phyloP scores from a whole-genome alignment of 92 coral and sea anemone species.

The Palythoa heliodiscus region DNA sequence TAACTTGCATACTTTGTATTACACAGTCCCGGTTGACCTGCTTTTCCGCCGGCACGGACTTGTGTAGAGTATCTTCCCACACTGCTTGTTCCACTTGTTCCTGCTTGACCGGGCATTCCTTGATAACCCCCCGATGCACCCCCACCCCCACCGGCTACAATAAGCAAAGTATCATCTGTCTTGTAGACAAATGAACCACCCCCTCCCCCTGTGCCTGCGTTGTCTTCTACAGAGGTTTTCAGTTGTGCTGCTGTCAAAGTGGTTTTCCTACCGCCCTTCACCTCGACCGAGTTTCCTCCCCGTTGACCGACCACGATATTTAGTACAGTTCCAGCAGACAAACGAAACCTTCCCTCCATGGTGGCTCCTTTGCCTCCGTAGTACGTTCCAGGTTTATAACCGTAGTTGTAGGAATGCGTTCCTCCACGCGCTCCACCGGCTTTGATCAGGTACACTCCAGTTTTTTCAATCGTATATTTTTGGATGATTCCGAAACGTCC shows the following conservation, averaged over 20 bases:
- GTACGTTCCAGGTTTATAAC: too few species aligned
- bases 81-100: too few species aligned
- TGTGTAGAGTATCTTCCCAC: too few species aligned
- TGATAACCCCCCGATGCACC: conserved; percentile 69
- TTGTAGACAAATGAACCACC: conserved; percentile 79
- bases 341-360: too few species aligned
- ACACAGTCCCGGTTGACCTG: conserved; percentile 73
- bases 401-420: too few species aligned
- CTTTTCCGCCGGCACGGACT: conserved; percentile 55
- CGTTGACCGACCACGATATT: too few species aligned
- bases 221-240: conserved; percentile 38
- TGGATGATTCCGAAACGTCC: too few species aligned
- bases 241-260: conserved; percentile 31
- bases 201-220: conserved; percentile 84
- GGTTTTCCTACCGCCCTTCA: conserved; percentile 29
- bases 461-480: too few species aligned
- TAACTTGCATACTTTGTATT: conserved; percentile 45
- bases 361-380: too few species aligned
- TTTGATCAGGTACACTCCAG: too few species aligned
- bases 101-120: conserved; percentile 58
- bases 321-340: too few species aligned
- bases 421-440: too few species aligned
- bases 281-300: conserved; percentile 44
- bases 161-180: conserved; percentile 33
- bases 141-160: conserved; percentile 90